Evolutionary conservation across 2,888 invertebrate genomes (phyloP), one percentile per base, ranked within the genome.

Genomic region (Aporophyla lueneburgensis): DNA sequence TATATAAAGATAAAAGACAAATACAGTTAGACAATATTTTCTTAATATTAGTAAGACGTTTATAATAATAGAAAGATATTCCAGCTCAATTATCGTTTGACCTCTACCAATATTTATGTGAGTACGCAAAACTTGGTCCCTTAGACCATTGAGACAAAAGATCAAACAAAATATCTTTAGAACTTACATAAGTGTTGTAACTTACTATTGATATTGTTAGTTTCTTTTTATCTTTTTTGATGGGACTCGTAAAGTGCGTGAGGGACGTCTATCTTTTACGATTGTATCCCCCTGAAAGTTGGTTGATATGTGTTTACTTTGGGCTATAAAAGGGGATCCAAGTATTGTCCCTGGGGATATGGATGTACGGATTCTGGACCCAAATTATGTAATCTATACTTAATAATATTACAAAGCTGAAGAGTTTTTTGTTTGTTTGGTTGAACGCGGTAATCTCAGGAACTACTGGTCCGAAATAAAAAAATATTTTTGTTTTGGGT

Each of bases 141-240:
- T 1, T 9, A 14, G 77, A 53, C 33, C 19, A 21, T 58, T 33
- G 12, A 59, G 54, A 80, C 46, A 53, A 84, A 74, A 71, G 81
- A 75, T 80, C 79, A 56, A 68, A 80, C 59, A 53, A 68, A 81
- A 84, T 84, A 69, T 71, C 54, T 84, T 71, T 51, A 21, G 1
- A 84, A 84, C 75, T 79, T 71, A 59, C 53, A 21, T 56, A 71
- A 68, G 63, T 75, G 75, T 65, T 74, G 70, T 74, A 81, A 81
- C n/a, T 81, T 70, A 61, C 46, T 69, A 74, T 84, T 71, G 84
- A 84, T 74, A 80, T 71, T 74, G 70, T 74, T 59, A 84, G 43
- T 68, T 71, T 53, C 67, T 81, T 81, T 81, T 81, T 81, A 81
- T 81, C 81, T 84, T 63, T n/a, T 80, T 62, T 74, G 49, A 66